Conservation (phyloP, 1,140 invertebrate species). For the Drosophila parabipectinata region DNA sequence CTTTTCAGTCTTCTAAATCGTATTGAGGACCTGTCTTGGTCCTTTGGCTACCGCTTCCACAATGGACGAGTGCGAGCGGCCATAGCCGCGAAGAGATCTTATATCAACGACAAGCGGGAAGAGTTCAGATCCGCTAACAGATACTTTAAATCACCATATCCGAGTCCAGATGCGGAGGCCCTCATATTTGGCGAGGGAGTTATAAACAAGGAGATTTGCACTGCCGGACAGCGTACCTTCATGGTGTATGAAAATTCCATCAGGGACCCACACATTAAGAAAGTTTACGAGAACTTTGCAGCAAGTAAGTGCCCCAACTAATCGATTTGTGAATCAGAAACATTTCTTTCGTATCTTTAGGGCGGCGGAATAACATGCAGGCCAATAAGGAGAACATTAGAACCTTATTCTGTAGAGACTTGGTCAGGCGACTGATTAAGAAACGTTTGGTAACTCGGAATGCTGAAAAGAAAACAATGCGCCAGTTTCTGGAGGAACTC, state of each 20-base stretch:
- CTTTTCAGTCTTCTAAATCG: background rate
- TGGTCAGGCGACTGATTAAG: background rate
- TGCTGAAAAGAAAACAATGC: background rate
- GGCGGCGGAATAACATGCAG: conserved; percentile 5
- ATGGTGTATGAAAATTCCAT: conserved; percentile 5
- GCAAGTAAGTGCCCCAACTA: background rate
- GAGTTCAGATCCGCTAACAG: background rate
- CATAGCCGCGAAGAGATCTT: conserved; percentile 7
- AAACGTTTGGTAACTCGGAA: background rate
- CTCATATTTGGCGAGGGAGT: background rate
- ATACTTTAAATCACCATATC: conserved; percentile 1
- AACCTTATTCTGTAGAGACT: background rate
- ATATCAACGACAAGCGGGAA: background rate
- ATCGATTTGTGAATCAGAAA: background rate
- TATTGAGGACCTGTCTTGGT: conserved; percentile 15
- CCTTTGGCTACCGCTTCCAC: conserved; percentile 36
- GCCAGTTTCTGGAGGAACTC: background rate
- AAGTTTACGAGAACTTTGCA: background rate
- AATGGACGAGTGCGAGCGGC: conserved; percentile 28
- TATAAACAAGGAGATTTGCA: background rate
- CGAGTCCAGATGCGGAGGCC: background rate
- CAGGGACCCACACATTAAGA: background rate
- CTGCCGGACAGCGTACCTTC: conserved; percentile 4
- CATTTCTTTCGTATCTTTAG: background rate
- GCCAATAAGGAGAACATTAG: background rate